Evolutionary conservation across 2,888 invertebrate species (phyloP), one percentile per base, ranked within the genome.

Genomic region (Pediacus dermestoides): DNA sequence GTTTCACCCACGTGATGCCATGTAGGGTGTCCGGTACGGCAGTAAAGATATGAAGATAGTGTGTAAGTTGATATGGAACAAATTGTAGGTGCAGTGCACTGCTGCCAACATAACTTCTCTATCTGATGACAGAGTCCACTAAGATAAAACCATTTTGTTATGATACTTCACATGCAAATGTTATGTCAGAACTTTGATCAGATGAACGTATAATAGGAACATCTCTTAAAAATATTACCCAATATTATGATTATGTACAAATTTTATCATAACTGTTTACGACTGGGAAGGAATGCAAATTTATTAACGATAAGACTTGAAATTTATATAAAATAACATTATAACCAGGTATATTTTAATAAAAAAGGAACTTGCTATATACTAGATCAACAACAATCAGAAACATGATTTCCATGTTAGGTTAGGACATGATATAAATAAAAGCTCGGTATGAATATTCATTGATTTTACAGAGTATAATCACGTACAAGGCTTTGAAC

Each of bases 11-110:
- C 59, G 53, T 52, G 50, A 54, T 56, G 46, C 58, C 58, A 58
- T 60, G 58, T 60, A 60, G 61, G 58, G 61, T 63, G 61, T 62
- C 61, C 55, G 50, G 43, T 42, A 46, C 46, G 50, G 57, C 58
- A 57, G 57, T 63, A 62, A 63, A 65, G 64, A 65, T 65, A 61
- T 57, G 59, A 59, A 63, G 67, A 67, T 67, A 65, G 60, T 58
- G 50, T 58, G 66, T 66, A 67, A 67, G 57, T 56, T 66, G 64
- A 67, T 67, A 66, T 60, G 58, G 55, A 63, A 66, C 65, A 67
- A 67, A 66, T 67, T 65, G 66, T 66, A 63, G 64, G 62, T 61
- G 61, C 61, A 60, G 59, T 56, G 54, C 37, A 45, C 50, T 57
- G 59, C 55, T 55, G 53, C 53, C 61, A 61, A 58, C 59, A 57